These are phyloP conservation scores for Xiphydria camelus DNA, from an alignment of 2,888 invertebrate genomes.

Conservation along the genomic window DNA sequence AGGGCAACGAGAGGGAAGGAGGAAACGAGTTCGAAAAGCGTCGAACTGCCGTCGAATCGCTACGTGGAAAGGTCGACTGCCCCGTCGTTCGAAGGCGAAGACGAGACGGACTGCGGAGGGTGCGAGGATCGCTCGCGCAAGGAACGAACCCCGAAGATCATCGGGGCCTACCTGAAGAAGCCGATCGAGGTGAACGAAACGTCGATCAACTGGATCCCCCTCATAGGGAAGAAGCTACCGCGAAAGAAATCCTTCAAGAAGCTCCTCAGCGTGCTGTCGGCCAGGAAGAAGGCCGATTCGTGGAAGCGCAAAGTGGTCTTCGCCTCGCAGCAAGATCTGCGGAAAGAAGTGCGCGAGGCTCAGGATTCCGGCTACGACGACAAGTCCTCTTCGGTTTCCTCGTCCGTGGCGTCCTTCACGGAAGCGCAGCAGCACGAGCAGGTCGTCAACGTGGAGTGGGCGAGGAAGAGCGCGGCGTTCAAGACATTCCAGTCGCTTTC, in stretches of 20 bases:
- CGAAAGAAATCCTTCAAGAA: constrained; percentile 40
- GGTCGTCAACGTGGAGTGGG: constrained; percentile 6
- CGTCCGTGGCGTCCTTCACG: constrained; percentile 29
- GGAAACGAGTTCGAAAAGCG: constrained; percentile 7
- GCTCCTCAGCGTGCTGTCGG: constrained; percentile 30
- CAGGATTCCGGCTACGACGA: constrained; percentile 43
- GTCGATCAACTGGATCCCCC: constrained; percentile 39
- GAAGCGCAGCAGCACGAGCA: constrained; percentile 21
- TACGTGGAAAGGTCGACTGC: constrained; percentile 2
- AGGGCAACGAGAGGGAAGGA: constrained; percentile 13
- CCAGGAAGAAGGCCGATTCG: constrained; percentile 13
- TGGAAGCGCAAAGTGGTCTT: constrained; percentile 16
- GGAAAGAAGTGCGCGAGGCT: constrained; percentile 21
- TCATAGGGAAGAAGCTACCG: constrained; percentile 35
- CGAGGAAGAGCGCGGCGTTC: constrained; percentile 2
- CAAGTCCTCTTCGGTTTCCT: constrained; percentile 31
- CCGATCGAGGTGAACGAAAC: constrained; percentile 41
- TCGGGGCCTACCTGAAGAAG: constrained; percentile 40
- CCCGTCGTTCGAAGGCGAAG: constrained; percentile 1
- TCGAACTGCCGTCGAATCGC: constrained; percentile 6
- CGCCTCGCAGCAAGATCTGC: constrained; percentile 27
- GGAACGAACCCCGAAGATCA: constrained; percentile 29
- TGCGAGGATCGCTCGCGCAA: background rate
- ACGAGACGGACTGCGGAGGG: constrained; percentile 1
- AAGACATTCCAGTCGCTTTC: constrained; percentile 13